Conservation (phyloP, 2,113 vertebrate genomes). For the Gambusia affinis region DNA sequence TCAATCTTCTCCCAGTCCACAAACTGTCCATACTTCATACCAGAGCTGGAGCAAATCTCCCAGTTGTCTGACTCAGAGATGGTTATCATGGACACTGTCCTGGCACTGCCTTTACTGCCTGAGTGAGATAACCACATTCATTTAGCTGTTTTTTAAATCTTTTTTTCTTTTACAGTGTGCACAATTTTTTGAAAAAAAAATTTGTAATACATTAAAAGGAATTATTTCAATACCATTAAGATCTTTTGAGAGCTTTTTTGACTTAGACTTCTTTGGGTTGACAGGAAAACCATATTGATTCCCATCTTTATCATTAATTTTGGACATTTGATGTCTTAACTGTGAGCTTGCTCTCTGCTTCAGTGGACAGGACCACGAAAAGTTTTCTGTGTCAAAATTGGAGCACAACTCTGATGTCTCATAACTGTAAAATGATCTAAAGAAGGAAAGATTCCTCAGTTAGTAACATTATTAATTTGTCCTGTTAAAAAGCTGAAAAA, state of each 20-base stretch:
- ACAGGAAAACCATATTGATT: constrained; percentile 6
- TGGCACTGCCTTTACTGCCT: constrained; percentile 69
- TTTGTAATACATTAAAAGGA: neutral
- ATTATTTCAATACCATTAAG: constrained; percentile 54
- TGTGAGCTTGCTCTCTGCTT: constrained; percentile 23
- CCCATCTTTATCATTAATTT: constrained; percentile 42
- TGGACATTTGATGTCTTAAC: constrained; percentile 18
- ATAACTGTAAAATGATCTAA: constrained; percentile 77
- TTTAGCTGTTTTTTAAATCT: neutral
- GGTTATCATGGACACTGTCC: constrained; percentile 77
- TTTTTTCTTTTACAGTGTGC: neutral
- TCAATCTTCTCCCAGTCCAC: constrained; percentile 88
- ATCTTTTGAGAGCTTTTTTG: constrained; percentile 61
- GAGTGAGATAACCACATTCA: neutral
- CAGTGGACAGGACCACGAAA: constrained; percentile 22
- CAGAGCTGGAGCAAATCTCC: constrained; percentile 76
- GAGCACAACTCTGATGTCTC: constrained; percentile 55
- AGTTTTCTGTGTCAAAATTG: neutral
- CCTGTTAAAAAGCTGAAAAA: neutral
- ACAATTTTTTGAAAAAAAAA: neutral
- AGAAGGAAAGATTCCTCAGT: neutral
- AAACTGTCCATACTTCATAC: constrained; percentile 81
- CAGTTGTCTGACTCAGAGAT: constrained; percentile 80
- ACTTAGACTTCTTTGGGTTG: constrained; percentile 56
- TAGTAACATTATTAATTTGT: neutral